Conservation (phyloP, 2,113 vertebrate species). For the Coturnix japonica region DNA sequence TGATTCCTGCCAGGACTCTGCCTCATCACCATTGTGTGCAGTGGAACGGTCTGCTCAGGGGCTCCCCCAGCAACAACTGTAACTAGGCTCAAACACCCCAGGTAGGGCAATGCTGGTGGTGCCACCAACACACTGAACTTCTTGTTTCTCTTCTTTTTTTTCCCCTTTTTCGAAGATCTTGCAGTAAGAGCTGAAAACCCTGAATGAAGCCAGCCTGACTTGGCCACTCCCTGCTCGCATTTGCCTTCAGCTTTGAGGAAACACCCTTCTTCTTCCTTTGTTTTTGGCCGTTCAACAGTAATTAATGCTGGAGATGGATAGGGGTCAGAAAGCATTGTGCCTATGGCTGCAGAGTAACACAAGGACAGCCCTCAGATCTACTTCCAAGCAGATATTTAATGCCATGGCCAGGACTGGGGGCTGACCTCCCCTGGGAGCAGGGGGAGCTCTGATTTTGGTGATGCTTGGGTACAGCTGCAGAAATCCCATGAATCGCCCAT, state of each 20-base stretch:
- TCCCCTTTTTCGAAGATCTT: background rate
- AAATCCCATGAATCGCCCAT: background rate
- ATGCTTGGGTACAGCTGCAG: background rate
- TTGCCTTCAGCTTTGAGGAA: background rate
- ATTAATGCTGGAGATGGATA: background rate
- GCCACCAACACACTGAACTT: background rate
- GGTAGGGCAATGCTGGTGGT: background rate
- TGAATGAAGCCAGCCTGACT: background rate
- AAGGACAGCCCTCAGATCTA: background rate
- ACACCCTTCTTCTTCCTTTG: background rate
- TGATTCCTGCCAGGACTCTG: background rate
- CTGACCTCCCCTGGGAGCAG: background rate
- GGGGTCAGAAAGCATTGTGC: background rate
- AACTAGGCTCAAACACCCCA: accelerated
- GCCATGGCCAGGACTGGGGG: background rate
- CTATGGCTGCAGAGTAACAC: background rate
- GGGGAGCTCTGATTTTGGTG: background rate
- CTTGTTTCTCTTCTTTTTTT: background rate
- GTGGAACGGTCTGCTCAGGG: background rate
- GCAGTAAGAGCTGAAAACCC: background rate
- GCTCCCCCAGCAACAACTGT: background rate
- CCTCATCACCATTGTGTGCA: background rate
- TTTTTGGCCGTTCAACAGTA: background rate
- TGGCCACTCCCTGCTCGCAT: background rate
- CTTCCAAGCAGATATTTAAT: background rate